phyloP scores from a whole-genome alignment of 2,797 vertebrate genomes.

The Nyctalus aviator region DNA sequence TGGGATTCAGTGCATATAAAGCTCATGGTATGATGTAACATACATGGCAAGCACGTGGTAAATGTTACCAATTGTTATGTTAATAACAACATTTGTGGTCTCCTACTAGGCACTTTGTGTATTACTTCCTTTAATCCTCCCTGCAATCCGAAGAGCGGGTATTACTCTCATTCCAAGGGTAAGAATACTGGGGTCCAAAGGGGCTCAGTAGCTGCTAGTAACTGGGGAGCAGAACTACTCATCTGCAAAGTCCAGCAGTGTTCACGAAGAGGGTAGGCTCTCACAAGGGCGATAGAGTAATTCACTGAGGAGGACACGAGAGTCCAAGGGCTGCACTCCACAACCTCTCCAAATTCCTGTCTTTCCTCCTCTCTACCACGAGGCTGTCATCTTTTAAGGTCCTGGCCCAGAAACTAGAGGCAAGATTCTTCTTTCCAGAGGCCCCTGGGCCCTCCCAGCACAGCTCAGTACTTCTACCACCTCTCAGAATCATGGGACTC shows the following conservation, averaged over 20 bases:
- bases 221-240: neutral
- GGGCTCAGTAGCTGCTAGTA: neutral
- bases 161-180: neutral
- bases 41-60: neutral
- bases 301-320: neutral
- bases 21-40: neutral
- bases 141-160: neutral
- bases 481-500: neutral
- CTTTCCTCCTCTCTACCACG: neutral
- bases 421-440: neutral
- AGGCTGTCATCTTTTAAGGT: neutral
- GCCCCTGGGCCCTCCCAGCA: neutral
- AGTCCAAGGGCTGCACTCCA: neutral
- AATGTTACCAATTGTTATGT: neutral
- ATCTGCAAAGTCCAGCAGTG: neutral
- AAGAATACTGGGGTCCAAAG: neutral
- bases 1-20: neutral
- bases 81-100: neutral
- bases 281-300: neutral
- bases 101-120: neutral
- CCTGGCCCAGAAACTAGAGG: neutral
- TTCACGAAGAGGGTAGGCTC: neutral
- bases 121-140: constrained; percentile 6
- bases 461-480: neutral
- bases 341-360: neutral